These are phyloP conservation scores for Riparia riparia DNA, from an alignment of 2,113 vertebrate genomes.

Conservation along the genomic window DNA sequence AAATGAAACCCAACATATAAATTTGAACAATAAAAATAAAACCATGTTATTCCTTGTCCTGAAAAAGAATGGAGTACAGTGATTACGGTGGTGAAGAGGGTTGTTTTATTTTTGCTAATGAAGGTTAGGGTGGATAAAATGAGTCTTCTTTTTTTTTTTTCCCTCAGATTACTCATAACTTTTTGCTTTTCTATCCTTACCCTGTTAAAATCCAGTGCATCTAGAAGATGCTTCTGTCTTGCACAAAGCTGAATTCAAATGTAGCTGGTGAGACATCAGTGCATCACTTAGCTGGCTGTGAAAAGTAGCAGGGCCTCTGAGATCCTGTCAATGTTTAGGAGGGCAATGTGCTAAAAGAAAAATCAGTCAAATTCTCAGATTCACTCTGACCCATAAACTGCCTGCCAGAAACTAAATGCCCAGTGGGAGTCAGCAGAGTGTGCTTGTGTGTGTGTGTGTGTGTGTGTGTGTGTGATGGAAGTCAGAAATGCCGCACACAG, in stretches of 20 bases:
- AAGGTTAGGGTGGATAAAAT: neutral
- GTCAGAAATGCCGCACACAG: neutral
- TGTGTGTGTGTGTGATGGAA: neutral
- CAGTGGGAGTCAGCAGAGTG: neutral
- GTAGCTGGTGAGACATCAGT: neutral
- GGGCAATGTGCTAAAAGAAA: constrained; percentile 29
- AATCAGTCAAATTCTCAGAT: constrained; percentile 39
- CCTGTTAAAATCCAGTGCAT: neutral
- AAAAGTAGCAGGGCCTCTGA: neutral
- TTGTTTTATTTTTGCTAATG: neutral
- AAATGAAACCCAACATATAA: neutral
- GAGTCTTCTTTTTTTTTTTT: neutral
- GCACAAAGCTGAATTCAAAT: constrained; percentile 8
- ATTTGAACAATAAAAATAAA: neutral
- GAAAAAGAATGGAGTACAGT: neutral
- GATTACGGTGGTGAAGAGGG: neutral
- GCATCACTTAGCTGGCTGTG: constrained; percentile 1
- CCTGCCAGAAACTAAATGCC: constrained; percentile 21
- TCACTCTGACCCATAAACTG: constrained; percentile 16
- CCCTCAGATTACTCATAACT: neutral
- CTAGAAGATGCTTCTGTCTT: constrained; percentile 36
- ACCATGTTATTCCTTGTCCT: neutral
- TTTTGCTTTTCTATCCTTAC: neutral
- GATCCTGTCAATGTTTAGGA: constrained; percentile 5
- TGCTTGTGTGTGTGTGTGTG: neutral